phyloP scores from a whole-genome alignment of 2,113 vertebrate species.

The Eleginops maclovinus region DNA sequence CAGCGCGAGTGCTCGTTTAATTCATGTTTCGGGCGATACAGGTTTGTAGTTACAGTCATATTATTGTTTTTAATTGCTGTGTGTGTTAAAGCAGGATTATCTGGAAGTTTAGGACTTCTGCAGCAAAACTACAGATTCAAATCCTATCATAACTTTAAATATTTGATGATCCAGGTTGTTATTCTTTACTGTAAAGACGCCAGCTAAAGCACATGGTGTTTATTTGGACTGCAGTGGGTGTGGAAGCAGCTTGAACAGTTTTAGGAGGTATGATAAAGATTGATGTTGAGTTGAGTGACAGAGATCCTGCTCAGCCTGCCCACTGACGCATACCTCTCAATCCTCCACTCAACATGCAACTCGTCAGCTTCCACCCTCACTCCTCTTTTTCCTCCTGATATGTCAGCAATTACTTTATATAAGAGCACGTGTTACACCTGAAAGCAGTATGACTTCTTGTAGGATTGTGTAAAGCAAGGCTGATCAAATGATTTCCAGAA shows the following conservation, averaged over 20 bases:
- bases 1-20: too few relatives aligned
- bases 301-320: conserved; percentile 66
- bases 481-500: conserved; percentile 14
- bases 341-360: conserved; percentile 1
- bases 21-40: too few relatives aligned
- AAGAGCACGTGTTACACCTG: too few relatives aligned
- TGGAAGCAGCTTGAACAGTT: neutral
- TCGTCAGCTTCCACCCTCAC: conserved; percentile 11
- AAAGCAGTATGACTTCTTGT: too few relatives aligned
- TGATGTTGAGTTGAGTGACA: conserved; percentile 11
- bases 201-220: neutral
- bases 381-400: neutral
- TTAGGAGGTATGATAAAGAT: neutral
- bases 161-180: too few relatives aligned
- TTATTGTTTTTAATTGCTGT: too few relatives aligned
- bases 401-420: neutral
- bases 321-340: conserved; percentile 60
- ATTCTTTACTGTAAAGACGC: neutral
- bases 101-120: neutral
- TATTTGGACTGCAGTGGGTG: neutral
- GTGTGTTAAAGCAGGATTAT: neutral
- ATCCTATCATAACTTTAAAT: too few relatives aligned
- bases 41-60: too few relatives aligned
- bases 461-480: neutral
- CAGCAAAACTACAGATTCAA: neutral